A percentile compares a stretch with the other conserved stretches of the same genome.
phyloP scores from a whole-genome alignment of 2,888 invertebrate genomes.

The Iselma pallidipennis region DNA sequence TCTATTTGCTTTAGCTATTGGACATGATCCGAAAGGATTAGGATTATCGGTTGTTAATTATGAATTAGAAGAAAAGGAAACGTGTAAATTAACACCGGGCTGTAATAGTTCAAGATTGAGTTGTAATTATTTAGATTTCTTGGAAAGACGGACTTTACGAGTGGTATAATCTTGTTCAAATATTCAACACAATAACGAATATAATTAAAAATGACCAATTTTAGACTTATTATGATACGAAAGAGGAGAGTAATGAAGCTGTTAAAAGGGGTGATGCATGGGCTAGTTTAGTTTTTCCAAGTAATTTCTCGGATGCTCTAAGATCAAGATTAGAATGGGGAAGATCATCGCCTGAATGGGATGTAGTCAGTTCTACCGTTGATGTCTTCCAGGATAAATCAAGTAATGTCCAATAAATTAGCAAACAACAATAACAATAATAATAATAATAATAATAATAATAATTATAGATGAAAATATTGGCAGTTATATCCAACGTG shows the following conservation, averaged over 20 bases:
- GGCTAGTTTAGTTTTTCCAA: conserved; percentile 73
- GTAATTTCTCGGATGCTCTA: conserved; percentile 76
- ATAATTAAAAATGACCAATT: not conserved
- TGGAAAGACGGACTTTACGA: conserved; percentile 68
- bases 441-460: conserved; percentile 15
- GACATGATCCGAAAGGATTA: conserved; percentile 80
- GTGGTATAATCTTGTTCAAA: conserved; percentile 66
- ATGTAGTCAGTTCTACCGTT: conserved; percentile 68
- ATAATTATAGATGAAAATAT: conserved; percentile 82
- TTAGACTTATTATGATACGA: conserved; percentile 37
- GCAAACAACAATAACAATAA: conserved; percentile 14
- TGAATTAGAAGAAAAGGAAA: conserved; percentile 61
- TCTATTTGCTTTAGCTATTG: conserved; percentile 86
- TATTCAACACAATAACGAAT: not conserved
- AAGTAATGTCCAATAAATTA: conserved; percentile 66
- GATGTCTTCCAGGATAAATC: conserved; percentile 80
- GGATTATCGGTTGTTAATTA: conserved; percentile 80
- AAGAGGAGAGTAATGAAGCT: conserved; percentile 63
- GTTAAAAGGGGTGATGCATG: conserved; percentile 75
- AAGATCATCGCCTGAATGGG: conserved; percentile 61
- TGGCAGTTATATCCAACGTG: conserved; percentile 75
- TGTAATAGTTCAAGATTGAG: conserved; percentile 62
- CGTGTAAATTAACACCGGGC: conserved; percentile 41
- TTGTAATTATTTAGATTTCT: conserved; percentile 74
- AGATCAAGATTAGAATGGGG: conserved; percentile 59